A percentile compares a stretch with the other conserved stretches of the same genome.
phyloP scores from a whole-genome alignment of 2,888 invertebrate genomes.

The Monopis laevigella region DNA sequence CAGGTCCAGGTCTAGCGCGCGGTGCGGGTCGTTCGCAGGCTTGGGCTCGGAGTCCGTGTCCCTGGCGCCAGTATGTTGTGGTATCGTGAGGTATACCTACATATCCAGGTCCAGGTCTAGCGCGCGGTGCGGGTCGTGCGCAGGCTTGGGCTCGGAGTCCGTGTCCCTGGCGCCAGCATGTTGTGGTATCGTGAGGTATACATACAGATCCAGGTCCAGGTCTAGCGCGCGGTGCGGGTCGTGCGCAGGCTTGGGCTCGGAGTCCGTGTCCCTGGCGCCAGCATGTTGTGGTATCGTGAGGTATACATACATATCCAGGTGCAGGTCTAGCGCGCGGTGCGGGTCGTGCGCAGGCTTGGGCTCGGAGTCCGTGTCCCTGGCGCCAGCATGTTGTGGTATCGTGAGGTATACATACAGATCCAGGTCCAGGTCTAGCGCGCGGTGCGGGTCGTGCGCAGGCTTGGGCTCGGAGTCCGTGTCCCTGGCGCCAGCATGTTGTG shows the following conservation, averaged over 20 bases:
- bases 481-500: conserved; percentile 77
- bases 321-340: conserved; percentile 93
- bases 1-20: conserved; percentile 93
- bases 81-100: conserved; percentile 70
- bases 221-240: conserved; percentile 96
- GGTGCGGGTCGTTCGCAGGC: conserved; percentile 84
- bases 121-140: conserved; percentile 90
- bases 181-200: too few species aligned
- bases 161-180: conserved; percentile 72
- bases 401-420: conserved; percentile 80
- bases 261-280: conserved; percentile 70
- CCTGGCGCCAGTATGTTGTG: too few species aligned
- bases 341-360: conserved; percentile 81
- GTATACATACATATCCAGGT: conserved; percentile 83
- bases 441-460: conserved; percentile 84
- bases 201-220: conserved; percentile 91
- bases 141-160: conserved; percentile 75
- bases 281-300: too few species aligned
- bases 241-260: conserved; percentile 74
- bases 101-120: conserved; percentile 95
- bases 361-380: conserved; percentile 72
- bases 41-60: conserved; percentile 74
- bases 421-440: conserved; percentile 93
- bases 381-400: too few species aligned
- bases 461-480: conserved; percentile 74